Evolutionary conservation across 2,797 vertebrate genomes (phyloP).

Genomic region (Poeciliopsis infans): DNA sequence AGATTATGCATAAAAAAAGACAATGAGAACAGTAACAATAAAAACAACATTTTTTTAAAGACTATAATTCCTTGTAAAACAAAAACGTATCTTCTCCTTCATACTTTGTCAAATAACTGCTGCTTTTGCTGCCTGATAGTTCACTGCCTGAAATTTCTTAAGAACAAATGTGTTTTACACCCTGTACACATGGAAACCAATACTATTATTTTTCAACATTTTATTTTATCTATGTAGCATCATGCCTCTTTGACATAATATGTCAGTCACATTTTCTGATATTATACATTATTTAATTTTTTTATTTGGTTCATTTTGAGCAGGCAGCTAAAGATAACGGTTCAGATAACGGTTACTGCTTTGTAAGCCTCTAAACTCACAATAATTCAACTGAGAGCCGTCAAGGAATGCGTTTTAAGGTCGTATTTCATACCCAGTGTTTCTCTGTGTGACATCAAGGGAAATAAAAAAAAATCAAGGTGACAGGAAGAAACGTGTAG

Average conservation of each 20-base stretch:
- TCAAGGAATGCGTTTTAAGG: not conserved
- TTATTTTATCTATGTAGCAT: too few relatives aligned
- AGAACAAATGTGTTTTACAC: not conserved
- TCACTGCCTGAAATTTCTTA: not conserved
- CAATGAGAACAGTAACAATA: not conserved
- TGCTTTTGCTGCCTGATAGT: not conserved
- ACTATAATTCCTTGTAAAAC: not conserved
- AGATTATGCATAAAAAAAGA: not conserved
- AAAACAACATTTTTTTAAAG: not conserved
- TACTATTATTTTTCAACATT: not conserved
- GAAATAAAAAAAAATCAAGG: conserved; percentile 1
- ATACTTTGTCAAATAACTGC: not conserved
- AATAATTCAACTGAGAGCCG: not conserved
- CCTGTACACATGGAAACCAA: not conserved
- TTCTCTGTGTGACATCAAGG: not conserved
- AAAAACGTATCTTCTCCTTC: not conserved
- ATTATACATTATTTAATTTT: not conserved
- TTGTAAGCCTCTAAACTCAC: not conserved
- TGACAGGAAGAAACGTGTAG: not conserved
- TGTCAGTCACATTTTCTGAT: not conserved
- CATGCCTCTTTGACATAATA: not conserved
- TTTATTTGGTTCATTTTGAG: not conserved
- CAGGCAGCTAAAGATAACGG: too few relatives aligned
- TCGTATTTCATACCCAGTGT: not conserved
- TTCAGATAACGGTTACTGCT: too few relatives aligned